Evolutionary conservation across 1,140 invertebrate species (phyloP).

Genomic region (Meloidogyne exigua): DNA sequence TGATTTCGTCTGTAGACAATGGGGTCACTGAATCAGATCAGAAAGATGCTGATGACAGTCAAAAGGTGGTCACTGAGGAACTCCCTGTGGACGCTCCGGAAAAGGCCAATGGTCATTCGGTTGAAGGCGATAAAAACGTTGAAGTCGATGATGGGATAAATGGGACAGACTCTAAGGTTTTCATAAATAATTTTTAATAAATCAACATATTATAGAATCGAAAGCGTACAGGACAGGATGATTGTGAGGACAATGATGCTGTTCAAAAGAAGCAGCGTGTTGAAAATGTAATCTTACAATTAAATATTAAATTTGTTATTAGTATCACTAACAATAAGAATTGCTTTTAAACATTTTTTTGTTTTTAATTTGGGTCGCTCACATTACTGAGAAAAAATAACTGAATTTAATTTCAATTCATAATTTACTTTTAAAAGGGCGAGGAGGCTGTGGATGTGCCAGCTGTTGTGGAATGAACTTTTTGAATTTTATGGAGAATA

Average conservation of each 20-base stretch:
- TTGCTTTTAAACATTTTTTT: too few relatives aligned
- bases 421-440: neutral
- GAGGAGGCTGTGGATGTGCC: neutral
- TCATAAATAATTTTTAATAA: neutral
- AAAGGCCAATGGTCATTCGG: conserved; percentile 22
- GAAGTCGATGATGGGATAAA: neutral
- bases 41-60: conserved; percentile 1
- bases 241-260: neutral
- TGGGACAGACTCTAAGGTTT: neutral
- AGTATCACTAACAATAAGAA: too few relatives aligned
- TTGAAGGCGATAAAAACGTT: neutral
- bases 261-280: conserved; percentile 21
- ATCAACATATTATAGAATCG: neutral
- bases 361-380: too few relatives aligned
- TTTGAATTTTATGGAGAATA: neutral
- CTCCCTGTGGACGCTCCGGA: neutral
- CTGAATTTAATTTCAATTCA: too few relatives aligned
- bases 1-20: neutral
- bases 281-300: conserved; percentile 7
- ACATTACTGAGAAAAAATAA: too few relatives aligned
- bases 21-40: neutral
- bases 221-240: neutral
- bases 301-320: too few relatives aligned
- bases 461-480: neutral
- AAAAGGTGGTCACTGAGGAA: conserved; percentile 15